These are phyloP conservation scores for Caerostris darwini DNA, from an alignment of 1,140 invertebrate species.

Conservation along the genomic window DNA sequence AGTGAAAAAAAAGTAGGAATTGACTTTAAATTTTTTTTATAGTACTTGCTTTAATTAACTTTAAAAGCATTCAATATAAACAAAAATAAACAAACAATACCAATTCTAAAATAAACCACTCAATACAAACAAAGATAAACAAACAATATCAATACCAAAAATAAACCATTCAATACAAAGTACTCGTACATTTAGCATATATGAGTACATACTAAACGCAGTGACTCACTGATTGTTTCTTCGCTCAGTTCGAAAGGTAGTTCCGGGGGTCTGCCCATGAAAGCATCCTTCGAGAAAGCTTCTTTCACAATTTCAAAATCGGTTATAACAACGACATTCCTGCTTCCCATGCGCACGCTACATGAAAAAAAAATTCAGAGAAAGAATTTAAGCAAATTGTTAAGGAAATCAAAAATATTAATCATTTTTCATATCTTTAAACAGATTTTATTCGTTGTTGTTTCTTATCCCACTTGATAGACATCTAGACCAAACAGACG, in stretches of 20 bases:
- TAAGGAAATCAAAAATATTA: neutral
- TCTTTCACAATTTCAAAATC: constrained; percentile 78
- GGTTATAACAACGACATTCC: constrained; percentile 74
- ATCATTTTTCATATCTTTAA: neutral
- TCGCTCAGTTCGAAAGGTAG: constrained; percentile 62
- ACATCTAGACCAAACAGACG: neutral
- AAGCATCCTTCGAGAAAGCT: constrained; percentile 74
- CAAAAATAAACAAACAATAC: no score
- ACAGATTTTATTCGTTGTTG: neutral
- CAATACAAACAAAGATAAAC: no score
- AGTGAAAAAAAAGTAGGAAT: no score
- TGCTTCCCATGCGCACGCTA: constrained; percentile 63
- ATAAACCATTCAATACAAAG: no score
- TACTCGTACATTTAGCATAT: no score
- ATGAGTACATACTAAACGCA: neutral
- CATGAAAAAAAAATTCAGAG: neutral
- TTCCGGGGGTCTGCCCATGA: constrained; percentile 67
- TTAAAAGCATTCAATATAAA: no score
- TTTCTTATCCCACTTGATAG: neutral
- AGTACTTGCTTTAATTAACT: no score
- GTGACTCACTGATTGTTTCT: constrained; percentile 40
- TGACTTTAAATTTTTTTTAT: no score
- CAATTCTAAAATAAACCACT: no score
- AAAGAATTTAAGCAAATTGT: neutral
- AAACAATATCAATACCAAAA: no score